These are phyloP conservation scores for Silvanus unidentatus DNA, from an alignment of 2,888 invertebrate species.

Conservation along the genomic window DNA sequence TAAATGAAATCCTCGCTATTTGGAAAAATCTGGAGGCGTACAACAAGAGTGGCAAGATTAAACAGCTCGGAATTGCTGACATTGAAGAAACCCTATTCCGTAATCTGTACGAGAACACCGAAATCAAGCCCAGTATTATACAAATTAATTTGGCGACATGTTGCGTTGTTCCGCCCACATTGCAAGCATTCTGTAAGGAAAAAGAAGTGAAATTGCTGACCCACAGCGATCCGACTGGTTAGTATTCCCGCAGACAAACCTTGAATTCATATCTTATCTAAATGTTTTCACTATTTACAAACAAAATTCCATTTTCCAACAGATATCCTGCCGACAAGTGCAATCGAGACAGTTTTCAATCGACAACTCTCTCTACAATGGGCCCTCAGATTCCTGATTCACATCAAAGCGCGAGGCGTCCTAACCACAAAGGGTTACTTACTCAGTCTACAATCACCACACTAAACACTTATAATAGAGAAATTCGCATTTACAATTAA, in stretches of 20 bases:
- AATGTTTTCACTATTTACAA: too few species aligned
- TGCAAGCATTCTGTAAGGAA: slow-evolving; percentile 84
- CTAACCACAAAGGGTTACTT: slow-evolving; percentile 88
- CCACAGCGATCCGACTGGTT: slow-evolving; percentile 90
- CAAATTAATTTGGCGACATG: slow-evolving; percentile 91
- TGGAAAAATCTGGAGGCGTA: slow-evolving; percentile 75
- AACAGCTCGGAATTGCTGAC: slow-evolving; percentile 81
- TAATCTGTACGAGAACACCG: slow-evolving; percentile 68
- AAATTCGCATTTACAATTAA: too few species aligned
- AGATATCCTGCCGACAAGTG: slow-evolving; percentile 54
- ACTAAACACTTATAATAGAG: too few species aligned
- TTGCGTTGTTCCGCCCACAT: slow-evolving; percentile 87
- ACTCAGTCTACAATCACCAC: too few species aligned
- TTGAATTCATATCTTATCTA: slow-evolving; percentile 10
- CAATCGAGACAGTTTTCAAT: slow-evolving; percentile 55
- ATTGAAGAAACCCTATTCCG: slow-evolving; percentile 77
- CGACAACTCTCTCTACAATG: slow-evolving; percentile 56
- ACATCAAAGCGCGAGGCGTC: slow-evolving; percentile 87
- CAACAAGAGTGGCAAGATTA: slow-evolving; percentile 57
- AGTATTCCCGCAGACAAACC: too few species aligned
- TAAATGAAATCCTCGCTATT: slow-evolving; percentile 64
- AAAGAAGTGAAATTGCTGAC: slow-evolving; percentile 90
- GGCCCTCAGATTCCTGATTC: slow-evolving; percentile 81
- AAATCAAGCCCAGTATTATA: slow-evolving; percentile 77
- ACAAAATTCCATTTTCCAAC: background rate